Evolutionary conservation across 2,113 vertebrate species (phyloP).

Genomic region (Natator depressus): DNA sequence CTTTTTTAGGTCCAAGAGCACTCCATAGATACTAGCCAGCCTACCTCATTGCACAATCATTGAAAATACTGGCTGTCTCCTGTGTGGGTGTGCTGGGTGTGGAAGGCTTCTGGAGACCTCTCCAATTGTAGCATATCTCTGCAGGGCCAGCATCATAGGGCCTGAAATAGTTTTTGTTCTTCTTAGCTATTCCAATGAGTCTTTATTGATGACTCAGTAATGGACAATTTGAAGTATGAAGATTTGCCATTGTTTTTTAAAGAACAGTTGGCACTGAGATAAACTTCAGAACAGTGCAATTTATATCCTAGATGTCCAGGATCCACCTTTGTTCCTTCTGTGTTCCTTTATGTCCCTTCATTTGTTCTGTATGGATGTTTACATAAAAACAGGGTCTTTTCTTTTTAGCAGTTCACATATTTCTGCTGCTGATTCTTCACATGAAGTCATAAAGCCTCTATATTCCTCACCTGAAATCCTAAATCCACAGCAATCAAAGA

Average conservation of each 20-base stretch:
- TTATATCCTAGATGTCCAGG: rapidly evolving
- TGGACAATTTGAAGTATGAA: neutral
- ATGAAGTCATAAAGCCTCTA: neutral
- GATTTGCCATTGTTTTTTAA: neutral
- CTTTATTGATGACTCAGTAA: neutral
- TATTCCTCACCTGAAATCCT: neutral
- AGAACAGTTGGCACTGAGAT: neutral
- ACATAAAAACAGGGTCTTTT: neutral
- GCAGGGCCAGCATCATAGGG: rapidly evolving
- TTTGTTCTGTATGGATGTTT: neutral
- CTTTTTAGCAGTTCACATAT: neutral
- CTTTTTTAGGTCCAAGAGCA: neutral
- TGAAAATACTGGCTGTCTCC: rapidly evolving
- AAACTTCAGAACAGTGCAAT: neutral
- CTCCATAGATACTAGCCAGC: rapidly evolving
- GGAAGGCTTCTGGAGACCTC: neutral
- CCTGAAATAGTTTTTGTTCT: neutral
- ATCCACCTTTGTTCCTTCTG: neutral
- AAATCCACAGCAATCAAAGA: neutral
- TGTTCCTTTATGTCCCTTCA: neutral
- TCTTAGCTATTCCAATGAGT: rapidly evolving
- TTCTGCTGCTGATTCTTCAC: neutral
- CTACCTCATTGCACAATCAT: rapidly evolving
- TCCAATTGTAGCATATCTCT: rapidly evolving
- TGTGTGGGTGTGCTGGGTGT: rapidly evolving